Evolutionary conservation across 1,140 invertebrate genomes (phyloP), one percentile per base, ranked within the genome.

Genomic region (Scaptomyza hsui): DNA sequence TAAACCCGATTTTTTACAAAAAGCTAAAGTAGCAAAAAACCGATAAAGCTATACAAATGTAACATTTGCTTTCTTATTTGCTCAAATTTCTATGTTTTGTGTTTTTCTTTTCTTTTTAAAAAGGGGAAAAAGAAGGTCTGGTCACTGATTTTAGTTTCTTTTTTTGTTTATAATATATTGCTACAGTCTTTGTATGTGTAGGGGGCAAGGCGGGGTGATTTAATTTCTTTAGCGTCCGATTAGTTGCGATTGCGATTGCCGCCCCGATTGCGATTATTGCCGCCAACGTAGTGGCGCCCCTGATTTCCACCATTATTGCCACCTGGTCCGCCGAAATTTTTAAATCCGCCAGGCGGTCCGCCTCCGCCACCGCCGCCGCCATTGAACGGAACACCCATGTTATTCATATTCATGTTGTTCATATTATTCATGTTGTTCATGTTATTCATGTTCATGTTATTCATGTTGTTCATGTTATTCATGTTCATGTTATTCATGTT

Each of bases 191-290:
- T 69, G 44, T 69, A 55, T 69, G 44, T n/a, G 18, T 26, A n/a
- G 12, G 16, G 42, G 12, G 42, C 18, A 16, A 9, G 44, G 5
- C 15, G 47, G 18, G 19, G 26, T 19, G 39, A 37, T 37, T 37
- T 6, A 39, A 18, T 37, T 35, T 48, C 7, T 21, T 37, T 26
- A n/a, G n/a, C n/a, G n/a, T n/a, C n/a, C n/a, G n/a, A n/a, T n/a
- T n/a, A 9, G 1, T 42, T 67, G 48, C 63, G 63, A 48, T 80
- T 80, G 4, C 70, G 75, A 51, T 52, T 41, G 5, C 67, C 67
- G 37, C 75, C 69, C 4, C 67, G 67, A 52, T 65, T 71, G 1
- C 68, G 68, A 56, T 77, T 64, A 18, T 77, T 72, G n/a, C 78
- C 74, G 9, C 72, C 73, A 9, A 24, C 44, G 60, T 69, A 75